These are phyloP conservation scores for Leistus spinibarbis DNA, from an alignment of 2,888 invertebrate species.

Conservation along the genomic window DNA sequence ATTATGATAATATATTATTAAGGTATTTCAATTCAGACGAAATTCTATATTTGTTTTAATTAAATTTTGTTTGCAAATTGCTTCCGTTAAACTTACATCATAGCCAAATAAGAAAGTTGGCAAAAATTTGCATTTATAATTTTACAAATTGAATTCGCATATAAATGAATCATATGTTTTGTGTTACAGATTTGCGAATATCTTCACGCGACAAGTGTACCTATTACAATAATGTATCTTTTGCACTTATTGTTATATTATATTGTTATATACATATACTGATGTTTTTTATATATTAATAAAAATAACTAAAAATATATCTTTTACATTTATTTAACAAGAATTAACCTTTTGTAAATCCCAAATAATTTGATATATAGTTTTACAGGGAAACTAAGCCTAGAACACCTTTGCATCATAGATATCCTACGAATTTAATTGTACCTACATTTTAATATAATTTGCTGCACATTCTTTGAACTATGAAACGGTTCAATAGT, in stretches of 20 bases:
- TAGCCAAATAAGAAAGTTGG: background rate
- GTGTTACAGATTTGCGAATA: background rate
- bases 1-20: background rate
- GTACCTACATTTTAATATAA: too few species aligned
- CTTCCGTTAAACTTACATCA: background rate
- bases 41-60: too few species aligned
- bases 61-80: too few species aligned
- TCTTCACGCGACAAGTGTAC: background rate
- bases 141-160: background rate
- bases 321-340: too few species aligned
- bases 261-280: background rate
- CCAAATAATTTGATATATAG: too few species aligned
- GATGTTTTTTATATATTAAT: background rate
- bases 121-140: background rate
- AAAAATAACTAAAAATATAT: background rate
- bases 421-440: too few species aligned
- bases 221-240: background rate
- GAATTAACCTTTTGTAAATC: too few species aligned
- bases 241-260: background rate
- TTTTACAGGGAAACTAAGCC: too few species aligned
- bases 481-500: too few species aligned
- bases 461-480: too few species aligned
- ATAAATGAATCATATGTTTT: background rate
- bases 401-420: too few species aligned
- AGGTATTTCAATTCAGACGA: too few species aligned